phyloP scores from a whole-genome alignment of 2,113 vertebrate genomes.

The Felis catus region DNA sequence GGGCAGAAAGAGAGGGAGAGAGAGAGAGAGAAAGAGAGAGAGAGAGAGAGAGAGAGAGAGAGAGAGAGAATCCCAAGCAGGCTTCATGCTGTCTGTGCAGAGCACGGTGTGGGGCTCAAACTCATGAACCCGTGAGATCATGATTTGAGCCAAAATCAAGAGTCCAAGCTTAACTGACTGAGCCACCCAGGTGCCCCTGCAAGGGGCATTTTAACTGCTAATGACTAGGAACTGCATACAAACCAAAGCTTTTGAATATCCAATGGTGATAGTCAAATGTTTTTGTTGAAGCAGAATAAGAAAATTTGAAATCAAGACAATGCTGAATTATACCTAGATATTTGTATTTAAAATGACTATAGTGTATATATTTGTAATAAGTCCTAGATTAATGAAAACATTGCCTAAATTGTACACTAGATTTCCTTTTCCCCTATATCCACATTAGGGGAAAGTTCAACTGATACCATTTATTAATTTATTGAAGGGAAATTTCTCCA shows the following conservation, averaged over 20 bases:
- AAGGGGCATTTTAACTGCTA: neutral
- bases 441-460: neutral
- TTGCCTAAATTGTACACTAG: neutral
- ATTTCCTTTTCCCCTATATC: neutral
- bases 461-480: neutral
- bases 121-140: no score
- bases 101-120: no score
- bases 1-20: no score
- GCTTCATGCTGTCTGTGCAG: no score
- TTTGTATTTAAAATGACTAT: neutral
- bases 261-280: neutral
- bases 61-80: no score
- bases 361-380: neutral
- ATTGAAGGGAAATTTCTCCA: neutral
- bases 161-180: no score
- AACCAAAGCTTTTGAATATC: neutral
- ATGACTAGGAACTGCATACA: neutral
- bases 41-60: no score
- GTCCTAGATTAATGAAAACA: neutral
- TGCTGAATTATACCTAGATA: neutral
- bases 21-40: no score
- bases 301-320: neutral
- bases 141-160: no score
- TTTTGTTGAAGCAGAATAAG: constrained; percentile 16
- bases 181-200: no score